Percentiles rank a stretch among this genome's conserved stretches.
These are phyloP conservation scores for Enteromius anoplus DNA, from an alignment of 2,797 vertebrate species.

Conservation along the genomic window DNA sequence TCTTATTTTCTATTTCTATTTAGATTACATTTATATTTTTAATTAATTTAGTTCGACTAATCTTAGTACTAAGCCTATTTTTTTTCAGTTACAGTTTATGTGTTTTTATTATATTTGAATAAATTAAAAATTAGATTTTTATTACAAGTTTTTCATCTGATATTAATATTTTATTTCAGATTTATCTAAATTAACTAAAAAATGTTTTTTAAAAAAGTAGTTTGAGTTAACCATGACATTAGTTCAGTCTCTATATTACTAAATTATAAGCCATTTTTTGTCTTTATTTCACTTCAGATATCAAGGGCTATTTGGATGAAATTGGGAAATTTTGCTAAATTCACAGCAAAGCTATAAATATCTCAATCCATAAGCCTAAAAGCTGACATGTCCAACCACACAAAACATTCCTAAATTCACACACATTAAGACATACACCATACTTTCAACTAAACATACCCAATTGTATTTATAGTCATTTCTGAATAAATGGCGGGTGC, in stretches of 20 bases:
- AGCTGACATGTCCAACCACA: background rate
- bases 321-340: background rate
- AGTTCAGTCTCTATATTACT: background rate
- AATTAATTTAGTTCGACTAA: background rate
- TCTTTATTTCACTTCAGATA: background rate
- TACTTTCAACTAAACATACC: background rate
- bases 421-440: background rate
- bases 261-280: background rate
- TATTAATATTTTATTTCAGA: background rate
- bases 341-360: background rate
- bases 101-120: background rate
- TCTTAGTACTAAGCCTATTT: background rate
- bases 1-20: background rate
- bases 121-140: no score
- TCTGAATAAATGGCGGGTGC: slow-evolving; percentile 8
- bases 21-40: background rate
- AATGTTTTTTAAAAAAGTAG: no score
- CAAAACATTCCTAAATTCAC: background rate
- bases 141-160: background rate
- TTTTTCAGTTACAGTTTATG: background rate
- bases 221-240: background rate
- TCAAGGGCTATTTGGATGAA: background rate
- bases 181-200: background rate
- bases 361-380: background rate
- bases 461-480: background rate